Conservation (phyloP, 2,797 vertebrate species). For the Brachyrhaphis roseni region DNA sequence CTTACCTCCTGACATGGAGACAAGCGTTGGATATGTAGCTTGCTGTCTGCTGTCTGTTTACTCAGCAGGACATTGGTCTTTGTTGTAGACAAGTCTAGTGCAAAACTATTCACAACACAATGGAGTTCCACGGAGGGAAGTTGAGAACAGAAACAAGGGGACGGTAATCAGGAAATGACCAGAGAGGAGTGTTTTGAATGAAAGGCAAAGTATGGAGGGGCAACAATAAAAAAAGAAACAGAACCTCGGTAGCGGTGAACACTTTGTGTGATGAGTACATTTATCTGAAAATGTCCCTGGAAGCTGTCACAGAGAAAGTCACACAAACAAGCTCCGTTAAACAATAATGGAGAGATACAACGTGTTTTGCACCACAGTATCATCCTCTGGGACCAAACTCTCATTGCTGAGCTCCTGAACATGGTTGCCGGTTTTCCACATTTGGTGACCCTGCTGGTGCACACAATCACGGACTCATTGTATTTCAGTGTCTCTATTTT, state of each 20-base stretch:
- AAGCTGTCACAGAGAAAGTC: slow-evolving; percentile 5
- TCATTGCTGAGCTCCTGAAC: slow-evolving; percentile 64
- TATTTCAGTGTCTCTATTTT: not conserved
- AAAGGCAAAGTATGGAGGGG: not conserved
- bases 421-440: slow-evolving; percentile 63
- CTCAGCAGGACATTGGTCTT: slow-evolving; percentile 55
- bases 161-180: slow-evolving; percentile 22
- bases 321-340: slow-evolving; percentile 11
- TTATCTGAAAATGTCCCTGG: slow-evolving; percentile 21
- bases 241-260: not conserved
- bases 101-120: slow-evolving; percentile 68
- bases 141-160: slow-evolving; percentile 20
- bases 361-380: slow-evolving; percentile 21
- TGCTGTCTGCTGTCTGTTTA: slow-evolving; percentile 49
- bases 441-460: slow-evolving; percentile 53
- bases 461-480: slow-evolving; percentile 9
- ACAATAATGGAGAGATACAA: slow-evolving; percentile 27
- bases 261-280: slow-evolving; percentile 21
- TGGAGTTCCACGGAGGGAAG: slow-evolving; percentile 16
- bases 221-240: not conserved
- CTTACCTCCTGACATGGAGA: slow-evolving; percentile 47
- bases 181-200: slow-evolving; percentile 2
- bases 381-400: slow-evolving; percentile 53
- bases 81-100: slow-evolving; percentile 70
- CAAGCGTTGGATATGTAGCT: slow-evolving; percentile 46